Evolutionary conservation across 2,113 vertebrate genomes (phyloP), one percentile per base, ranked within the genome.

Genomic region (Bolborhynchus lineola): DNA sequence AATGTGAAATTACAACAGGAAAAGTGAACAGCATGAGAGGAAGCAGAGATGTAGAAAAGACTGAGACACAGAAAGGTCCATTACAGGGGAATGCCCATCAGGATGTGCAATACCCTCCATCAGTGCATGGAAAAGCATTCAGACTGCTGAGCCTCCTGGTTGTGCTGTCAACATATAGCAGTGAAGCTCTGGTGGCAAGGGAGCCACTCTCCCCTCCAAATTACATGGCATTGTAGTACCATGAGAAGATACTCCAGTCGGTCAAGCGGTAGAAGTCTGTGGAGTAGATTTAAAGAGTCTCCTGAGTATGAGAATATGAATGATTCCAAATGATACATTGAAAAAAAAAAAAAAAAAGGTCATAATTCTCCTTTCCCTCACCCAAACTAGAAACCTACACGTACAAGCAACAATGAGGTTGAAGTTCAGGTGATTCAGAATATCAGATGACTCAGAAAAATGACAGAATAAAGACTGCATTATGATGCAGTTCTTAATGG

Each of bases 401-500:
- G 42, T 68, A 82, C 57, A 81, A 71, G 35, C 41, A 65, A 92
- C 64, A 92, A 70, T 35, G 72, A 88, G 89, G 82, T 91, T 92
- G 80, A 91, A 97, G 74, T 94, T 96, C 92, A 93, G 31, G 69
- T 96, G 89, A 95, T 92, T 96, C 86, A 93, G 86, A 86, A 95
- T 93, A 85, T 90, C 75, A 90, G 62, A 93, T 92, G 92, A 96
- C 81, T 93, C 89, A 93, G 91, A 92, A 91, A 93, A 89, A 89
- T 42, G 69, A 71, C 91, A 92, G 67, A 89, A 72, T 39, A 55
- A 65, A 91, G 75, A 49, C 10, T 7, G 64, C 42, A 55, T 53
- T 81, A 47, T 63, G 46, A 86, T 74, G 64, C 55, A 83, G 85
- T 44, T 21, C 63, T 86, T 74, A 59, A 81, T 67, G 57, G 47